Evolutionary conservation across 2,888 invertebrate genomes (phyloP), one percentile per base, ranked within the genome.

Genomic region (Hypselothyrea guttata): DNA sequence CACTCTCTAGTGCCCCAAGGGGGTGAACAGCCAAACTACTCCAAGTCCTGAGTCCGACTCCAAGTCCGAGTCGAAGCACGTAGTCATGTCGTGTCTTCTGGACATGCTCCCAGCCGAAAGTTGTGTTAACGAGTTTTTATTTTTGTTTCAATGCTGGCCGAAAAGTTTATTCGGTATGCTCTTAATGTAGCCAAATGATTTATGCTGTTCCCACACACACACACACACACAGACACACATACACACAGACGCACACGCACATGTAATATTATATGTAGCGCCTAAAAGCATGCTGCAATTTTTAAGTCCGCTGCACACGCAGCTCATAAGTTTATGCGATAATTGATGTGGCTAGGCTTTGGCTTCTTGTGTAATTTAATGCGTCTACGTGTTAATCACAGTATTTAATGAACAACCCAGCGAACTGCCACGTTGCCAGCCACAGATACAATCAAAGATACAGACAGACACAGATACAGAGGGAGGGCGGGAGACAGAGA

Each of bases 371-470:
- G 74, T 84, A 86, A 81, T 81, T 81, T 86, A 84, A 76, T 74
- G 82, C 69, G 54, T 49, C 60, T 82, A 82, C 81, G 81, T 82
- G 81, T 86, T 87, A 85, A 85, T 87, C 84, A 87, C 76, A 60
- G 86, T 75, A 70, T 70, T 86, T 81, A 84, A 86, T 79, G 81
- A 48, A 72, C 51, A 73, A 64, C 54, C 54, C 45, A 45, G 30
- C 59, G 53, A 60, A 33, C 75, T 44, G 56, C 31, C 70, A 72
- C 55, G 58, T 45, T 47, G n/a, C 18, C 45, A 54, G 58, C 45
- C 42, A 38, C 41, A 57, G 58, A 42, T 37, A 51, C 71, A 57
- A 46, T 33, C 67, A 30, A 34, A 44, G 46, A 8, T 12, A 22
- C 30, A 41, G 41, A 30, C 28, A 51, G 38, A 22, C 11, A 40